Percentiles rank a stretch among this genome's conserved stretches.
Conservation (phyloP, 2,888 invertebrate species). For the Hypomecis atomaria region DNA sequence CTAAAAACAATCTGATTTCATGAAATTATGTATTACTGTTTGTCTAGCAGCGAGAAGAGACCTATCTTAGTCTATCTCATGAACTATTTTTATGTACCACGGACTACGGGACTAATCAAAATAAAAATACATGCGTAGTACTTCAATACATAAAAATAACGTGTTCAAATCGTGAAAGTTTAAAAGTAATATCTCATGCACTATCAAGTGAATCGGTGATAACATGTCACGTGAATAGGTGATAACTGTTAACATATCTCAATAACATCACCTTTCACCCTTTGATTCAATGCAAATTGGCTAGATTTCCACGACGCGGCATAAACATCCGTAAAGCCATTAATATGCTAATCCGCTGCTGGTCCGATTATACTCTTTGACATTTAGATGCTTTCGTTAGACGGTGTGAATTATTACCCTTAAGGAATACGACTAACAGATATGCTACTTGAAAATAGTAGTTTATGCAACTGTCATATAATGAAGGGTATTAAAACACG, state of each 20-base stretch:
- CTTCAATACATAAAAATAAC: background rate
- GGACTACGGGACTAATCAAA: too few species aligned
- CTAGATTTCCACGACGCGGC: conserved; percentile 28
- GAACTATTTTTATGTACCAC: too few species aligned
- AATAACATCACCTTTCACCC: conserved; percentile 9
- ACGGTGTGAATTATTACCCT: conserved; percentile 30
- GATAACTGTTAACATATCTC: too few species aligned
- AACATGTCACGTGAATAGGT: too few species aligned
- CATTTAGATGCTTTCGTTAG: conserved; percentile 24
- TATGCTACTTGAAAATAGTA: background rate
- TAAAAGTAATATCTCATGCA: background rate
- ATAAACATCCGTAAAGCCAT: conserved; percentile 30
- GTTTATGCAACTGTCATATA: too few species aligned
- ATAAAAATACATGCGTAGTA: too few species aligned
- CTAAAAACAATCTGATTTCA: too few species aligned
- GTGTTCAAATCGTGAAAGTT: background rate
- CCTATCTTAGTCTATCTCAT: too few species aligned
- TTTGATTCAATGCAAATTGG: conserved; percentile 30
- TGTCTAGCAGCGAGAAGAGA: too few species aligned
- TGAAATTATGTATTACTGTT: too few species aligned
- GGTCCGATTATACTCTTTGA: conserved; percentile 34
- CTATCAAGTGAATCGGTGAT: too few species aligned
- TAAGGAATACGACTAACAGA: conserved; percentile 2
- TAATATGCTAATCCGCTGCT: conserved; percentile 33
- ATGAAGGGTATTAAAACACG: too few species aligned